Evolutionary conservation across 2,888 invertebrate species (phyloP).

Genomic region (Hofmannophila pseudospretella): DNA sequence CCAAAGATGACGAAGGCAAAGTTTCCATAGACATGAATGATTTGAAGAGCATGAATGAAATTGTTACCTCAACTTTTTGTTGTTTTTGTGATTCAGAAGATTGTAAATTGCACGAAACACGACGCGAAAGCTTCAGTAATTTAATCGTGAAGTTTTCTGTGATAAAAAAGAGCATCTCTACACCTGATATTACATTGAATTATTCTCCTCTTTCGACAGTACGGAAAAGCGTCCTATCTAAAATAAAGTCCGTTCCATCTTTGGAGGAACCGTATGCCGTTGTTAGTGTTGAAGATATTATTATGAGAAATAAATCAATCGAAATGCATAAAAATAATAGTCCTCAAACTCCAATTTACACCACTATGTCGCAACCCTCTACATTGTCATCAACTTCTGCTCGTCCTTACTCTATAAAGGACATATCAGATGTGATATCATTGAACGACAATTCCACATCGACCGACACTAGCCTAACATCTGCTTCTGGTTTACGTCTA

Average conservation of each 20-base stretch:
- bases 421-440: slow-evolving; percentile 64
- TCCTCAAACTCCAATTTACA: slow-evolving; percentile 35
- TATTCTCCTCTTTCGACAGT: slow-evolving; percentile 48
- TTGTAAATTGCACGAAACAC: slow-evolving; percentile 55
- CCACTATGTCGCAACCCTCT: slow-evolving; percentile 50
- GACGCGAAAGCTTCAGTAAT: slow-evolving; percentile 42
- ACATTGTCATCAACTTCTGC: slow-evolving; percentile 47
- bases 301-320: slow-evolving; percentile 30
- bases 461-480: slow-evolving; percentile 49
- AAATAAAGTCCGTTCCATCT: slow-evolving; percentile 60
- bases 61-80: slow-evolving; percentile 54
- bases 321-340: slow-evolving; percentile 18
- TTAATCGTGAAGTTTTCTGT: slow-evolving; percentile 65
- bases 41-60: slow-evolving; percentile 42
- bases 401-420: slow-evolving; percentile 62
- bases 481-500: slow-evolving; percentile 60
- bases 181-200: slow-evolving; percentile 62
- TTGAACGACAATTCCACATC: slow-evolving; percentile 48
- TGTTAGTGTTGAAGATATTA: slow-evolving; percentile 45
- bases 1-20: slow-evolving; percentile 38
- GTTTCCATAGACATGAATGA: slow-evolving; percentile 50
- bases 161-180: slow-evolving; percentile 67
- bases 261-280: slow-evolving; percentile 62
- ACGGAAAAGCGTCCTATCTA: slow-evolving; percentile 35
- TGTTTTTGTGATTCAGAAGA: slow-evolving; percentile 63